Percentiles rank a stretch among this genome's conserved stretches.
Evolutionary conservation across 2,113 vertebrate genomes (phyloP).

Genomic region (Canis aureus): DNA sequence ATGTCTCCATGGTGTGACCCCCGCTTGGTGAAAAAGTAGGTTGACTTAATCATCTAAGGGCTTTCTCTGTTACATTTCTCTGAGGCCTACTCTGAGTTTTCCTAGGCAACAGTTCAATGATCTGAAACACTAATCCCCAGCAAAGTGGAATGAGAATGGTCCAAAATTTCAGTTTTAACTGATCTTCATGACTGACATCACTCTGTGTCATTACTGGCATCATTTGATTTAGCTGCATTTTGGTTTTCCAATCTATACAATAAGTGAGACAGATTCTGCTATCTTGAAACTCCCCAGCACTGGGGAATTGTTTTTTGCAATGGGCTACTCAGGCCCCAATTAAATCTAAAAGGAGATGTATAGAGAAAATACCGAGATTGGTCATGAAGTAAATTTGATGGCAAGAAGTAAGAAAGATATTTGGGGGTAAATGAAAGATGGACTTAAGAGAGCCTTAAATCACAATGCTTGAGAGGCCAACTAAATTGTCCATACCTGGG

Average conservation of each 20-base stretch:
- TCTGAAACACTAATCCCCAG: not conserved
- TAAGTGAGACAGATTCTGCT: not conserved
- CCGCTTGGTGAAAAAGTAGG: not conserved
- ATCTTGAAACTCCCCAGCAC: not conserved
- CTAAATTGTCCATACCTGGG: not conserved
- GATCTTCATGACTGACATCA: not conserved
- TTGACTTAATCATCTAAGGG: not conserved
- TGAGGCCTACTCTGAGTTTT: conserved; percentile 35
- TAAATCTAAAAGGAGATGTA: not conserved
- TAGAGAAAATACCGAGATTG: conserved; percentile 18
- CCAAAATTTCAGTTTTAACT: not conserved
- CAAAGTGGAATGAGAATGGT: not conserved
- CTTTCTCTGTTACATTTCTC: not conserved
- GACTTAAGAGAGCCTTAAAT: not conserved
- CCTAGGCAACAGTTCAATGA: not conserved
- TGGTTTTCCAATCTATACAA: not conserved
- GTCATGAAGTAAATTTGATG: not conserved
- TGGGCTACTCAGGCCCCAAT: too few species aligned
- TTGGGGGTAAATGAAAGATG: not conserved
- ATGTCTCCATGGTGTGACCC: not conserved
- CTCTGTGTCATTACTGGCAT: not conserved
- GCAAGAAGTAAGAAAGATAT: not conserved
- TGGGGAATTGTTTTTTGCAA: not conserved
- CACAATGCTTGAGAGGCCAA: not conserved
- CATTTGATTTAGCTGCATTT: not conserved